Evolutionary conservation across 2,113 vertebrate species (phyloP).

Genomic region (Oostethus manadensis): DNA sequence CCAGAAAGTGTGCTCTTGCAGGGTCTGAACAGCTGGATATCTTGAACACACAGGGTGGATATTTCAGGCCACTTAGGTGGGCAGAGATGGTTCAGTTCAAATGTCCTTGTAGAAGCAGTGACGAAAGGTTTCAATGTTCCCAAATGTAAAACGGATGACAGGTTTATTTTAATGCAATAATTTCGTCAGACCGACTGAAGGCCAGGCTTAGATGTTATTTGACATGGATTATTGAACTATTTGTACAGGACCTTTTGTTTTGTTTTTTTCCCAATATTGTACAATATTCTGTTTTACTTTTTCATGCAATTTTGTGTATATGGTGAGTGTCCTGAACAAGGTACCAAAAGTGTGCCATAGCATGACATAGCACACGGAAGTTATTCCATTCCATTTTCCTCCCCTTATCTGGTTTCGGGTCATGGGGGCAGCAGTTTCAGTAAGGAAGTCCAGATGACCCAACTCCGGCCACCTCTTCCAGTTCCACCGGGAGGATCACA

Average conservation of each 20-base stretch:
- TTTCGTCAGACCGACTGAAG: neutral
- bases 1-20: conserved; percentile 53
- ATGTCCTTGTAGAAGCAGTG: conserved; percentile 47
- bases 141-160: conserved; percentile 3
- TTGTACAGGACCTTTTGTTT: neutral
- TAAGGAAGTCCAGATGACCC: no score
- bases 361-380: no score
- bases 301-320: no score
- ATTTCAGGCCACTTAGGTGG: conserved; percentile 40
- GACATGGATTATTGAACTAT: neutral
- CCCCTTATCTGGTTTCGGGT: no score
- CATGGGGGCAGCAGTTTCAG: no score
- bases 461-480: no score
- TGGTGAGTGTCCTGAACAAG: no score
- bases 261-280: neutral
- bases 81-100: conserved; percentile 44
- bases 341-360: no score
- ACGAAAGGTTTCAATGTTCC: conserved; percentile 35
- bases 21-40: conserved; percentile 57
- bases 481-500: no score
- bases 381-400: no score
- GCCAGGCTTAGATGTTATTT: neutral
- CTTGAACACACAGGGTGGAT: conserved; percentile 39
- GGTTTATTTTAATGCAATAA: neutral
- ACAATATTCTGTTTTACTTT: no score